Evolutionary conservation across 2,888 invertebrate genomes (phyloP), one percentile per base, ranked within the genome.

Genomic region (Lysandra bellargus): DNA sequence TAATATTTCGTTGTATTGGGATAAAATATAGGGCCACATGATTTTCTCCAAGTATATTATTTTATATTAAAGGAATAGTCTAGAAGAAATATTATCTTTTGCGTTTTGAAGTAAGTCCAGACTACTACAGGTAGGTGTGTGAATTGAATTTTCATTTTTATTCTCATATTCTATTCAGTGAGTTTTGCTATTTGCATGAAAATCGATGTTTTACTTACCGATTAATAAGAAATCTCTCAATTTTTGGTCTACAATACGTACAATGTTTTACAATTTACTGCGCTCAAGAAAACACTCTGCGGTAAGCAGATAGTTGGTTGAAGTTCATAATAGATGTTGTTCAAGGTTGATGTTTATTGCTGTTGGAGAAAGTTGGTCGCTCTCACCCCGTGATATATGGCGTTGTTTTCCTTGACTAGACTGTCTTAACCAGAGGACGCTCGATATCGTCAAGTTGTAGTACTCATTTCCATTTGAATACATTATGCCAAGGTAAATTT

Each of bases 301-400:
- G 69, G 69, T 69, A 1, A 37, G 17, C 69, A 69, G 17, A 69
- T 69, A 69, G 69, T 69, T 69, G 69, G 64, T 69, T 1, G 7
- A 69, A 69, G 69, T 69, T 69, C 69, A 69, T 37, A 69, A 69
- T 69, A 69, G 69, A 37, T 5, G 33, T 37, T 69, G 33, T 53
- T 75, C 85, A 84, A 86, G 87, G 85, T 87, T 90, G 90, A 90
- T 85, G 90, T 92, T 92, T 93, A 92, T 91, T 89, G 87, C 87
- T 85, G 83, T 89, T 81, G 80, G 79, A 86, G 88, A 88, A 87
- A 89, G 88, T 88, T 88, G 86, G 87, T 88, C 88, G 90, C 90
- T 57, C 57, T 57, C 57, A 90, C 91, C 90, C 89, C 89, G 88
- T 93, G 93, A 94, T 93, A 93, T 93, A 94, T 93, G 87, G 92